Evolutionary conservation across 2,888 invertebrate species (phyloP), one percentile per base, ranked within the genome.

Genomic region (Limenitis arthemis): DNA sequence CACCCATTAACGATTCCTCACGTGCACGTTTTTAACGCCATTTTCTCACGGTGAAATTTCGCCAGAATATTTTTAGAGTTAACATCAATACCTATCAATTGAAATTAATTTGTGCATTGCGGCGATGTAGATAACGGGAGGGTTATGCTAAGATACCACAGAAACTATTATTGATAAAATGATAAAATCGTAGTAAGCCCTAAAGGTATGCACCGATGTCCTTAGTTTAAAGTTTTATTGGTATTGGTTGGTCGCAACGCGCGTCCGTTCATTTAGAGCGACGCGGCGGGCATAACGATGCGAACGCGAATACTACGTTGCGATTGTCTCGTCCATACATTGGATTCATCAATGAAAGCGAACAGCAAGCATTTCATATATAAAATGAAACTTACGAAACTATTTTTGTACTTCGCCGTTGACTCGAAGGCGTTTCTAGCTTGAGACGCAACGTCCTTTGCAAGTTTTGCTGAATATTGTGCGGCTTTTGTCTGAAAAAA

Each of bases 241-340:
- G 77, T 77, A 82, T 80, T 81, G 81, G 75, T 65, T 67, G 67
- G 69, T 67, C 68, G 74, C 75, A 69, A 69, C 70, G 75, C 69
- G 67, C 85, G 85, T 85, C 85, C 84, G 85, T 82, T 83, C 80
- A 82, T 84, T 84, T 81, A 73, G 73, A 58, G 69, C 73, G 73
- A 82, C 81, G 84, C 82, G 84, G 75, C 78, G 78, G 75, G 85
- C 80, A 85, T 84, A 85, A 66, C 76, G 76, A 83, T 80, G 72
- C 60, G 69, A 55, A 56, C 65, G 77, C 76, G 66, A 78, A 79
- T 76, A 77, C 78, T 74, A 77, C 67, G 60, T 59, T 65, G 66
- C 68, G 62, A 67, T 67, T 61, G 69, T 68, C 72, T 68, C 71
- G 69, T 61, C 63, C 56, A 55, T 57, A 51, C 55, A 52, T 61